Evolutionary conservation across 2,888 invertebrate species (phyloP).

Genomic region (Syrphus vitripennis): DNA sequence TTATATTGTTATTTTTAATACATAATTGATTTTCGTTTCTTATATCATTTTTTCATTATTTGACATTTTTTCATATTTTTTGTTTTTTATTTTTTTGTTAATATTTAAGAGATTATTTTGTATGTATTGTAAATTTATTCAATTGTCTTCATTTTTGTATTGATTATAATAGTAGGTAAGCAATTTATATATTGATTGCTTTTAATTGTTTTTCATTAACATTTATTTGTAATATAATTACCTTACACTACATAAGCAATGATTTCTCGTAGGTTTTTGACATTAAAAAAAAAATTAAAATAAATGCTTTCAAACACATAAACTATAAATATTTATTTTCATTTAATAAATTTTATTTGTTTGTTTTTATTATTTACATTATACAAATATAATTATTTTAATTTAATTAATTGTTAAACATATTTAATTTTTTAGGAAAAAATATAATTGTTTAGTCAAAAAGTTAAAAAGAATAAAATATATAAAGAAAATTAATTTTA

Average conservation of each 20-base stretch:
- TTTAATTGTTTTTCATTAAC: not conserved
- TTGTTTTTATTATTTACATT: not conserved
- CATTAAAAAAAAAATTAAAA: not conserved
- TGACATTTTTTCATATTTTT: not conserved
- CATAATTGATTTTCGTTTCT: conserved; percentile 65
- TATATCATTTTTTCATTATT: conserved; percentile 18
- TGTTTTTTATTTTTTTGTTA: not conserved
- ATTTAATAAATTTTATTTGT: not conserved
- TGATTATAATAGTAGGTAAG: not conserved
- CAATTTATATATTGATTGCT: not conserved
- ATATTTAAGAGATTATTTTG: not conserved
- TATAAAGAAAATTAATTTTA: too few species aligned
- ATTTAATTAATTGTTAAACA: not conserved
- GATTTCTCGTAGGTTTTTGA: not conserved
- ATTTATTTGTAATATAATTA: not conserved
- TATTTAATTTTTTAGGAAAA: not conserved
- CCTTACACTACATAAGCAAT: not conserved
- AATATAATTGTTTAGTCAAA: too few species aligned
- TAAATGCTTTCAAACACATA: not conserved
- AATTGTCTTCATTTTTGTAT: not conserved
- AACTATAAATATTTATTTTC: not conserved
- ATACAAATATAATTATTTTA: not conserved
- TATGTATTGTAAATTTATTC: not conserved
- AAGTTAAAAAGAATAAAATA: too few species aligned
- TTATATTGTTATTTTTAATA: conserved; percentile 26